Conservation (phyloP, 1,140 invertebrate species). For the Bombus balteatus region DNA sequence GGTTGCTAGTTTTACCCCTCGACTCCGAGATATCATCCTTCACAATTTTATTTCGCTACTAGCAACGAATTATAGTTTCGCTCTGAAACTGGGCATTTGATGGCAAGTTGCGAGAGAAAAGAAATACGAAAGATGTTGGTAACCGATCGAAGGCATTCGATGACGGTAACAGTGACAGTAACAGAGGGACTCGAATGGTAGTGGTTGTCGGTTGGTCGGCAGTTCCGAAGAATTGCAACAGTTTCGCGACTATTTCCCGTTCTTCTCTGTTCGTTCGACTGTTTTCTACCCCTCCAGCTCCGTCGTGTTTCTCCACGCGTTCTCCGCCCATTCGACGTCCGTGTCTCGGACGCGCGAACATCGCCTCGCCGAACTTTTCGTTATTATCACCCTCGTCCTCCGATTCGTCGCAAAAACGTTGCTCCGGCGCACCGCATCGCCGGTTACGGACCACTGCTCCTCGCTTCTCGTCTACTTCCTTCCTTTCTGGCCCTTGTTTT, state of each 20-base stretch:
- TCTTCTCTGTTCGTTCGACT: conserved; percentile 62
- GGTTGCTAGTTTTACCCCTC: background rate
- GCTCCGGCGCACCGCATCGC: conserved; percentile 28
- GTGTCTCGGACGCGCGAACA: conserved; percentile 34
- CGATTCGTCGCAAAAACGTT: conserved; percentile 55
- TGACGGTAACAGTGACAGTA: background rate
- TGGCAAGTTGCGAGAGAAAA: background rate
- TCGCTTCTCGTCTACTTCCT: conserved; percentile 19
- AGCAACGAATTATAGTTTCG: conserved; percentile 59
- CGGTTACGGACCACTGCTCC: conserved; percentile 42
- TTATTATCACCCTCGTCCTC: conserved; percentile 68
- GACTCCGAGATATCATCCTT: conserved; percentile 11
- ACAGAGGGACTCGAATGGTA: background rate
- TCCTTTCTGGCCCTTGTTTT: conserved; percentile 24
- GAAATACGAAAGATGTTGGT: background rate
- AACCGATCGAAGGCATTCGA: background rate
- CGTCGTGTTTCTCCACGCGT: conserved; percentile 45
- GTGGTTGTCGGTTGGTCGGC: conserved; percentile 34
- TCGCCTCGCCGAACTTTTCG: conserved; percentile 67
- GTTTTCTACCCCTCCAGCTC: conserved; percentile 67
- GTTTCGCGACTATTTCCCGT: too few relatives aligned
- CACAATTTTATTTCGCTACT: conserved; percentile 69
- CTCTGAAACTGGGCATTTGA: conserved; percentile 3
- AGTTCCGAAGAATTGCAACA: conserved; percentile 72
- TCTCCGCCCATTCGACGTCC: conserved; percentile 22